Conservation (phyloP, 2,888 invertebrate species). For the Oithona nana region DNA sequence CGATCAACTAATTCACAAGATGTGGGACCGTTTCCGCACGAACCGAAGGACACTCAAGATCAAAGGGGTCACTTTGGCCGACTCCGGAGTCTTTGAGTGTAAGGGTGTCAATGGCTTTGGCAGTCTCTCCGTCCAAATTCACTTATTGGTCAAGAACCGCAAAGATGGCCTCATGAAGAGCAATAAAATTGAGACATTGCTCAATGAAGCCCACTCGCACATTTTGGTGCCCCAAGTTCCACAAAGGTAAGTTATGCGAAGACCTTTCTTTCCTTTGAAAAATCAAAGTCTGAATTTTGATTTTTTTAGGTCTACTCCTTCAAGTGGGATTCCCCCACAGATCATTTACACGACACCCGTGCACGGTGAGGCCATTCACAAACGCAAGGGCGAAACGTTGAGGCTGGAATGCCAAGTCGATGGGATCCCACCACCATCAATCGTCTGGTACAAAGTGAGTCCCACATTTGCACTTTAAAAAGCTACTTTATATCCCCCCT, state of each 20-base stretch:
- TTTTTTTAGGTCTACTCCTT: not conserved
- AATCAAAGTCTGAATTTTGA: too few species aligned
- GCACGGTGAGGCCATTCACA: not conserved
- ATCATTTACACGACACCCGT: not conserved
- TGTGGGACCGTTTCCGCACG: conserved; percentile 22
- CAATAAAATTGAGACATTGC: not conserved
- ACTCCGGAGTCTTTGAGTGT: conserved; percentile 22
- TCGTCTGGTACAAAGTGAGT: conserved; percentile 10
- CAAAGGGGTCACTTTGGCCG: conserved; percentile 20
- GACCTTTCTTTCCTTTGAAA: too few species aligned
- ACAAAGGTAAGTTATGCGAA: too few species aligned
- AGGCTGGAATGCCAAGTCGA: conserved; percentile 7
- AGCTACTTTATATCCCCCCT: too few species aligned
- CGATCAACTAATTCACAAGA: conserved; percentile 22
- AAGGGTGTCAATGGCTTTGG: conserved; percentile 23
- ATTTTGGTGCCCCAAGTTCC: not conserved
- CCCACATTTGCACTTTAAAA: too few species aligned
- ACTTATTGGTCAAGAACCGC: not conserved
- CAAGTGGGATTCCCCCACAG: not conserved
- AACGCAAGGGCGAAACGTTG: not conserved
- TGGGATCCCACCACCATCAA: conserved; percentile 3
- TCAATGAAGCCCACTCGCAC: not conserved
- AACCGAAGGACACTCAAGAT: conserved; percentile 21
- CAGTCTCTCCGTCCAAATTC: conserved; percentile 14
- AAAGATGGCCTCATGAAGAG: not conserved